Evolutionary conservation across 2,797 vertebrate species (phyloP).

Genomic region (Pantherophis alleghaniensis): DNA sequence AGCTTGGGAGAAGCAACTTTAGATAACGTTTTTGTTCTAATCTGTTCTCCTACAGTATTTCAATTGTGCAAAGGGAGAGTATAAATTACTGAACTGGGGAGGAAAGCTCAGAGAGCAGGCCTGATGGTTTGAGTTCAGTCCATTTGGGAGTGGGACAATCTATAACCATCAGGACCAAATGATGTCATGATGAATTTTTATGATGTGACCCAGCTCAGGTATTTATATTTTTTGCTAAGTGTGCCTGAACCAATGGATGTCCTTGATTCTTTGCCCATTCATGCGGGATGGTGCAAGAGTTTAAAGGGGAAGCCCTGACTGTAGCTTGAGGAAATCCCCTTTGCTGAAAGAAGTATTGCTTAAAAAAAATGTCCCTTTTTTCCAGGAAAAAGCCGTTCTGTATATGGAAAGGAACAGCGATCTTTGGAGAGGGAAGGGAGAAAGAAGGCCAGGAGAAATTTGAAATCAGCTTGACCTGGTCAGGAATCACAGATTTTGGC

Average conservation of each 20-base stretch:
- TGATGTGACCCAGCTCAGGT: background rate
- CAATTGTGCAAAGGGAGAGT: background rate
- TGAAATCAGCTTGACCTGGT: conserved; percentile 46
- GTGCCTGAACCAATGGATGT: background rate
- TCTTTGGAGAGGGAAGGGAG: conserved; percentile 41
- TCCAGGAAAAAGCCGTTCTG: background rate
- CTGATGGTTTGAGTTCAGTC: background rate
- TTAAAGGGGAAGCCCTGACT: conserved; percentile 31
- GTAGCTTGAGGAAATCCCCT: conserved; percentile 21
- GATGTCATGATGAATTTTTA: background rate
- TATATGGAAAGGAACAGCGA: background rate
- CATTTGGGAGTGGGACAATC: background rate
- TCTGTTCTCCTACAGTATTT: background rate
- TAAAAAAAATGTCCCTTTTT: conserved; percentile 34
- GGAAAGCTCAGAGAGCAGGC: background rate
- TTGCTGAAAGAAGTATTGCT: background rate
- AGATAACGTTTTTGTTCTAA: background rate
- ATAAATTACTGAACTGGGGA: background rate
- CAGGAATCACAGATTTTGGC: conserved; percentile 33
- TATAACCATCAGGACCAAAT: background rate
- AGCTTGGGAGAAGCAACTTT: background rate
- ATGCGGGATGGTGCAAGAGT: background rate
- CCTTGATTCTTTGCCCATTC: background rate
- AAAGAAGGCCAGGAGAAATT: background rate
- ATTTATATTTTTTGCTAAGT: conserved; percentile 34